phyloP scores from a whole-genome alignment of 2,113 vertebrate species.

The Alces alces region DNA sequence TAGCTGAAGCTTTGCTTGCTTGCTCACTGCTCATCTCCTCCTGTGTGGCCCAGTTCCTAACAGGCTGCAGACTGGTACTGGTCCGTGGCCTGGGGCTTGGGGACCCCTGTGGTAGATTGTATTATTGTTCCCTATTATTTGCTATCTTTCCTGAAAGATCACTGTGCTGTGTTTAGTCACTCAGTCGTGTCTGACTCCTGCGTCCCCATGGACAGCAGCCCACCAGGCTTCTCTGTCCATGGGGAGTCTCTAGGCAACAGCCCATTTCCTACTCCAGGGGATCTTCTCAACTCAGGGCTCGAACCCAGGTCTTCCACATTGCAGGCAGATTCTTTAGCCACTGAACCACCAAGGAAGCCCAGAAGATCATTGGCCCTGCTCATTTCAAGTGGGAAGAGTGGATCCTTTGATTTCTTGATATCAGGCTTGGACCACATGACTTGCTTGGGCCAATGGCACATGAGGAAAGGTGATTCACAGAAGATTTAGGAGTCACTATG shows the following conservation, averaged over 20 bases:
- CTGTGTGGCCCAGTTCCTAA: background rate
- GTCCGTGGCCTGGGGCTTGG: accelerated
- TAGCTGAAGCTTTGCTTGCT: background rate
- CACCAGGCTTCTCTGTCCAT: background rate
- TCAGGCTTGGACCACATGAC: background rate
- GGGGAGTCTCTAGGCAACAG: background rate
- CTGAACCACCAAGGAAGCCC: background rate
- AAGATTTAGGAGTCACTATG: background rate
- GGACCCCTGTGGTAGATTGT: background rate
- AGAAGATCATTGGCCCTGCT: background rate
- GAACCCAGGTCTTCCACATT: background rate
- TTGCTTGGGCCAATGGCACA: background rate
- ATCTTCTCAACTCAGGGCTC: background rate
- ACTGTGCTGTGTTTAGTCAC: background rate
- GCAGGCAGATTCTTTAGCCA: background rate
- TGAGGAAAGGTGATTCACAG: background rate
- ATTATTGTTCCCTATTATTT: background rate
- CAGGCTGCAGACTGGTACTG: background rate
- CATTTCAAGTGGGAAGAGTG: background rate
- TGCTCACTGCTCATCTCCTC: background rate
- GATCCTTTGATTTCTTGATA: background rate
- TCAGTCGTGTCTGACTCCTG: background rate
- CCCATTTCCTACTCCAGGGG: background rate
- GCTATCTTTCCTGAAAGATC: background rate
- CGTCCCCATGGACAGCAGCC: background rate